Conservation (phyloP, 2,113 vertebrate species). For the Plotosus lineatus region DNA sequence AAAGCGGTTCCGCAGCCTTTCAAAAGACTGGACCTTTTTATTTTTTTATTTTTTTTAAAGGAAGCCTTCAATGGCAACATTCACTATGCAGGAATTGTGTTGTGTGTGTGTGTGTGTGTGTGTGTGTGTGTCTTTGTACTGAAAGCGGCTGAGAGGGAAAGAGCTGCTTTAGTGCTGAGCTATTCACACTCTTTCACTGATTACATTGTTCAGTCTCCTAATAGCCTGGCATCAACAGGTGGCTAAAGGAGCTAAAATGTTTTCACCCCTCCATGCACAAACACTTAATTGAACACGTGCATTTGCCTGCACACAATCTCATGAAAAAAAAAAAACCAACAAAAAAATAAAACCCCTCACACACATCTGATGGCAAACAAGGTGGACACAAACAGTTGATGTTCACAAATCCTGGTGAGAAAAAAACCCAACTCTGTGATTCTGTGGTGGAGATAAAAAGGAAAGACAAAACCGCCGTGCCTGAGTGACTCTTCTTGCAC, state of each 20-base stretch:
- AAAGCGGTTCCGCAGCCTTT: slow-evolving; percentile 39
- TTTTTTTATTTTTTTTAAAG: slow-evolving; percentile 2
- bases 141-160: slow-evolving; percentile 25
- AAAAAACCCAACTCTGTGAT: slow-evolving; percentile 5
- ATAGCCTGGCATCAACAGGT: slow-evolving; percentile 63
- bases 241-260: slow-evolving; percentile 46
- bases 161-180: slow-evolving; percentile 25
- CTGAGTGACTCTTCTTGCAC: slow-evolving; percentile 4
- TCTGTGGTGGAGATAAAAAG: background rate
- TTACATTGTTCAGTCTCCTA: slow-evolving; percentile 41
- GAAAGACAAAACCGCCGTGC: background rate
- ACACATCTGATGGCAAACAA: slow-evolving; percentile 34
- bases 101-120: slow-evolving; percentile 36
- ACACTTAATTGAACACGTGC: slow-evolving; percentile 36
- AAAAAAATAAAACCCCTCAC: slow-evolving; percentile 21
- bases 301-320: slow-evolving; percentile 4
- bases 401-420: slow-evolving; percentile 9
- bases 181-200: slow-evolving; percentile 39
- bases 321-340: background rate
- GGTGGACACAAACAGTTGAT: slow-evolving; percentile 20
- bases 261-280: slow-evolving; percentile 27
- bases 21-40: slow-evolving; percentile 44
- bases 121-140: slow-evolving; percentile 38
- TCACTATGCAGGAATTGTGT: slow-evolving; percentile 28
- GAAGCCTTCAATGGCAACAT: slow-evolving; percentile 48